phyloP scores from a whole-genome alignment of 2,888 invertebrate species.

The Cyrtodaria siliqua region DNA sequence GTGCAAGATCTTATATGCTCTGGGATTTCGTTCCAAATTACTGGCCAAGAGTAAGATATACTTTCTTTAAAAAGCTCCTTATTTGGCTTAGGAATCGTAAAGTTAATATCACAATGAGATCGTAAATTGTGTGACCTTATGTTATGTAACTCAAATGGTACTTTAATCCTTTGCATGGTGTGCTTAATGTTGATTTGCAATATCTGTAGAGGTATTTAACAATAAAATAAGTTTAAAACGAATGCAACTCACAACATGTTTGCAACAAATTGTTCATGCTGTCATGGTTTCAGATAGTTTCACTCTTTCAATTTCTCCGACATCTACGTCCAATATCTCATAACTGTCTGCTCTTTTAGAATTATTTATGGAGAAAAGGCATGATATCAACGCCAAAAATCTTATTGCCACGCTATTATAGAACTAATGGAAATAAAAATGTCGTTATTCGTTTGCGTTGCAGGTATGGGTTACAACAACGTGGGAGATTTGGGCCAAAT shows the following conservation, averaged over 20 bases:
- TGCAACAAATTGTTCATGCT: background rate
- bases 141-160: too few relatives aligned
- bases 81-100: too few relatives aligned
- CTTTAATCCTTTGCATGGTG: too few relatives aligned
- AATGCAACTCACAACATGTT: background rate
- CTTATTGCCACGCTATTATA: conserved; percentile 56
- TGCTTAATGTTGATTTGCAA: too few relatives aligned
- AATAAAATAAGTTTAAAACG: too few relatives aligned
- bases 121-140: too few relatives aligned
- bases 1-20: too few relatives aligned
- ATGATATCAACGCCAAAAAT: conserved; percentile 54
- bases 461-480: conserved; percentile 31
- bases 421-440: conserved; percentile 57
- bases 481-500: conserved; percentile 30
- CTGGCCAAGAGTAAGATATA: too few relatives aligned
- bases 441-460: conserved; percentile 48
- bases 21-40: too few relatives aligned
- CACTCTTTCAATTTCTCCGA: background rate
- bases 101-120: too few relatives aligned
- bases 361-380: conserved; percentile 45
- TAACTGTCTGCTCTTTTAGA: conserved; percentile 61
- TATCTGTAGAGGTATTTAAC: too few relatives aligned
- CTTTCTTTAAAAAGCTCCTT: too few relatives aligned
- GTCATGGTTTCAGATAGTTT: background rate
- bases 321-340: conserved; percentile 53